Evolutionary conservation across 2,113 vertebrate genomes (phyloP).

Genomic region (Lonchura striata): DNA sequence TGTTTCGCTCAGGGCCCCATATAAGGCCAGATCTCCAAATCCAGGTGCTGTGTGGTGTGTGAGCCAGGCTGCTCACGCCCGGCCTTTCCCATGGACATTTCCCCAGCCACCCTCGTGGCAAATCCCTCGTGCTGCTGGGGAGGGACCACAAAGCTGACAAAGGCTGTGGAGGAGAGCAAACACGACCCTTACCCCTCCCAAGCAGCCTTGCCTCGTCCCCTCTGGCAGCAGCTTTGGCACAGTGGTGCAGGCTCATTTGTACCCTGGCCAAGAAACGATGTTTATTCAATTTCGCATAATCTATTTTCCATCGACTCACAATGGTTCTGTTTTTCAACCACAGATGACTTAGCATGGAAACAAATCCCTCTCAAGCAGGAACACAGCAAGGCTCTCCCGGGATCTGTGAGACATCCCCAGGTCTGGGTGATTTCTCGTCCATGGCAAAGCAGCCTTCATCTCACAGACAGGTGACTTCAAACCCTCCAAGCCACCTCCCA

Average conservation of each 20-base stretch:
- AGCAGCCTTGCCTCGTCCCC: background rate
- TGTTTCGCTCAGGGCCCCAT: conserved; percentile 52
- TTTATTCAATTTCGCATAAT: conserved; percentile 50
- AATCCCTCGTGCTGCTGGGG: background rate
- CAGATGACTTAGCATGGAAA: conserved; percentile 46
- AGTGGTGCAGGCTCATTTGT: background rate
- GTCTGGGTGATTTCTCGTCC: background rate
- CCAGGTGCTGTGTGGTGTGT: conserved; percentile 30
- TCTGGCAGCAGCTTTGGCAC: background rate
- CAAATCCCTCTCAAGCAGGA: background rate
- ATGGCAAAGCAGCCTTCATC: background rate
- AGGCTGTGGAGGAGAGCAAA: background rate
- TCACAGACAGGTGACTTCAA: background rate
- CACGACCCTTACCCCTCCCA: background rate
- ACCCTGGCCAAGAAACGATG: conserved; percentile 20
- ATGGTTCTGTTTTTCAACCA: conserved; percentile 51
- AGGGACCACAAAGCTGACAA: background rate
- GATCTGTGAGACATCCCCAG: background rate
- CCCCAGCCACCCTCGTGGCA: background rate
- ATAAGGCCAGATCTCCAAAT: conserved; percentile 58
- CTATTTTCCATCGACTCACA: conserved; percentile 56
- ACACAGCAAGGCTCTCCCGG: background rate
- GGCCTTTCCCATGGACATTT: background rate
- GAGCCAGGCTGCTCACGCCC: rapidly evolving
- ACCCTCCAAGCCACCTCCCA: background rate